Evolutionary conservation across 2,797 vertebrate species (phyloP).

Genomic region (Notolabrus celidotus): DNA sequence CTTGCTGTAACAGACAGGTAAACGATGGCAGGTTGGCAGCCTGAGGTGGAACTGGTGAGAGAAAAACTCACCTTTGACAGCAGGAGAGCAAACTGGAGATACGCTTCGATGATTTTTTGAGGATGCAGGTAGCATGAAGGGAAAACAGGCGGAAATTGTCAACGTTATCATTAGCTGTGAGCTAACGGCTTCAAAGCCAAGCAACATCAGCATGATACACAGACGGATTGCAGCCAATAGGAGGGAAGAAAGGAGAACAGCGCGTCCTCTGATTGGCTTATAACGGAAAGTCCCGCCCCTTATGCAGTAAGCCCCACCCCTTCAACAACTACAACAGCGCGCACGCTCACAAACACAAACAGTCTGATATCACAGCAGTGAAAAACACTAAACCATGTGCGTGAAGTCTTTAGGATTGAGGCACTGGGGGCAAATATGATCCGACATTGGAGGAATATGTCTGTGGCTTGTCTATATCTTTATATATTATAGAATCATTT

Average conservation of each 20-base stretch:
- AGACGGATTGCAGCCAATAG: slow-evolving; percentile 66
- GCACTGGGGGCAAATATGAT: background rate
- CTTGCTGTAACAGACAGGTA: slow-evolving; percentile 38
- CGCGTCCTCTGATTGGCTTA: slow-evolving; percentile 54
- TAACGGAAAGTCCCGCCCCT: slow-evolving; percentile 33
- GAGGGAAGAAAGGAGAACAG: background rate
- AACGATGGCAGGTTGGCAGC: slow-evolving; percentile 26
- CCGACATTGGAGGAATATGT: background rate
- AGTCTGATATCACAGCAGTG: background rate
- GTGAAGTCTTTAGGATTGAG: background rate
- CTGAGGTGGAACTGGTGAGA: background rate
- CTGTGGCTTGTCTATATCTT: too few species aligned
- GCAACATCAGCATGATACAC: slow-evolving; percentile 65
- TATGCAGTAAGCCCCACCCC: background rate
- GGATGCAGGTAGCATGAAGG: background rate
- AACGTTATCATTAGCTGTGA: slow-evolving; percentile 59
- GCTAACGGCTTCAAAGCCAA: slow-evolving; percentile 60
- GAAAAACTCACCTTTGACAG: slow-evolving; percentile 65
- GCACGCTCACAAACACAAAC: slow-evolving; percentile 7
- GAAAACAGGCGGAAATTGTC: slow-evolving; percentile 28
- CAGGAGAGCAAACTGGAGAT: background rate
- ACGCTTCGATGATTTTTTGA: slow-evolving; percentile 9
- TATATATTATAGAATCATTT: too few species aligned
- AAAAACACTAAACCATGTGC: background rate
- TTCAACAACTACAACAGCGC: background rate